A percentile compares a stretch with the other conserved stretches of the same genome.
Evolutionary conservation across 2,797 vertebrate species (phyloP).

Genomic region (Enteromius argenteus): DNA sequence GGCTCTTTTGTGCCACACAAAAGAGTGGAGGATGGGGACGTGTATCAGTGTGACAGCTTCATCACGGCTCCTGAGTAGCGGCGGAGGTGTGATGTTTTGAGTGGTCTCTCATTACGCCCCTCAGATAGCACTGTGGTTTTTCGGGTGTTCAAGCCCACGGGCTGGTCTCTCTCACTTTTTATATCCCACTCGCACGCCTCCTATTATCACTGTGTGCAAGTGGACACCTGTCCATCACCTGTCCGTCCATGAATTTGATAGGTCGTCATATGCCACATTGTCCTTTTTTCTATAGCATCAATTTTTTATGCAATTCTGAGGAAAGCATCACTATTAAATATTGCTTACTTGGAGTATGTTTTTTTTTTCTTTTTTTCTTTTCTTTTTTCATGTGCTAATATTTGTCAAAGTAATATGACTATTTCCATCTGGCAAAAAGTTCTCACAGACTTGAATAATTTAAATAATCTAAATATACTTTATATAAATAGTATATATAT

Average conservation of each 20-base stretch:
- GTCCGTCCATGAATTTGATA: conserved; percentile 30
- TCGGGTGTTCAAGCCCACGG: conserved; percentile 58
- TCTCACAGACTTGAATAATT: background rate
- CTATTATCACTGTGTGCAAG: conserved; percentile 66
- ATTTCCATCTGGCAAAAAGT: background rate
- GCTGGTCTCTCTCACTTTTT: conserved; percentile 56
- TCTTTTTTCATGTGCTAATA: too few species aligned
- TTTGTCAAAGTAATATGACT: background rate
- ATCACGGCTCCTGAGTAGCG: conserved; percentile 61
- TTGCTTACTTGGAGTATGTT: background rate
- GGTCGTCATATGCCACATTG: conserved; percentile 22
- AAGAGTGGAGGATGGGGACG: conserved; percentile 64
- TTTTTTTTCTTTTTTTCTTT: too few species aligned
- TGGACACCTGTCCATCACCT: conserved; percentile 70
- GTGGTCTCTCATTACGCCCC: conserved; percentile 70
- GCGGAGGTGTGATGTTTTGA: conserved; percentile 61
- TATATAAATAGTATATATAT: too few species aligned
- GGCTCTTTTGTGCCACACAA: conserved; percentile 71
- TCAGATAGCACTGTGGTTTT: conserved; percentile 65
- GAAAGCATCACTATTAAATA: background rate
- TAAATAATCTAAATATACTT: background rate
- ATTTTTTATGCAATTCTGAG: background rate
- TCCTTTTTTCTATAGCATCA: background rate
- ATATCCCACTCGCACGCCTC: conserved; percentile 30
- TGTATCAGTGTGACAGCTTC: conserved; percentile 65